A percentile compares a stretch with the other conserved stretches of the same genome.
These are phyloP conservation scores for Psococerastis gibbosa DNA, from an alignment of 2,888 invertebrate species.

Conservation along the genomic window DNA sequence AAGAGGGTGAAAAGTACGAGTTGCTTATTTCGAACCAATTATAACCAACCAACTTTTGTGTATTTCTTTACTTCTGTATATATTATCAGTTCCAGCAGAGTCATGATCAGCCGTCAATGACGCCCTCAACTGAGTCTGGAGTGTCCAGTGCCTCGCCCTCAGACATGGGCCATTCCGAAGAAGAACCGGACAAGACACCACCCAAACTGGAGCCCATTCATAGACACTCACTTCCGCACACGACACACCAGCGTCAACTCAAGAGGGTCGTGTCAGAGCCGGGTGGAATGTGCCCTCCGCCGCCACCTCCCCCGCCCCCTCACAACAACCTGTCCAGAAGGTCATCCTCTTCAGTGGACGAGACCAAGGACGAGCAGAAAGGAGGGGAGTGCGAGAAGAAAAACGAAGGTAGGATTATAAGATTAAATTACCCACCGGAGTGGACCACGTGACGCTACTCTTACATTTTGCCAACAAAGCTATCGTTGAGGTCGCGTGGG, in stretches of 20 bases:
- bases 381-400: constrained; percentile 40
- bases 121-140: constrained; percentile 22
- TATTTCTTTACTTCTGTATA: no score
- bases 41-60: no score
- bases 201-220: constrained; percentile 17
- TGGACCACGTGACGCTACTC: no score
- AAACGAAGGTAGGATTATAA: constrained; percentile 27
- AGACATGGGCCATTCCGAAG: constrained; percentile 23
- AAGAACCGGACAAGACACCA: constrained; percentile 18
- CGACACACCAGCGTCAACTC: constrained; percentile 18
- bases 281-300: constrained; percentile 31
- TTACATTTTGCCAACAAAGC: no score
- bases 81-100: no score
- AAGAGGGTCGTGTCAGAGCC: constrained; percentile 40
- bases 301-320: constrained; percentile 54
- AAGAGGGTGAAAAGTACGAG: no score
- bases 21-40: no score
- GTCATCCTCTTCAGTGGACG: constrained; percentile 28
- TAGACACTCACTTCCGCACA: constrained; percentile 24
- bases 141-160: constrained; percentile 26
- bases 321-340: constrained; percentile 10
- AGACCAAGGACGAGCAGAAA: constrained; percentile 45
- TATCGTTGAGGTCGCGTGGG: no score
- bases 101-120: constrained; percentile 13
- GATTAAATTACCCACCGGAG: no score